Base-by-base conservation (phyloP, 92 coral and sea anemone genomes). In the Galaxea fascicularis region DNA sequence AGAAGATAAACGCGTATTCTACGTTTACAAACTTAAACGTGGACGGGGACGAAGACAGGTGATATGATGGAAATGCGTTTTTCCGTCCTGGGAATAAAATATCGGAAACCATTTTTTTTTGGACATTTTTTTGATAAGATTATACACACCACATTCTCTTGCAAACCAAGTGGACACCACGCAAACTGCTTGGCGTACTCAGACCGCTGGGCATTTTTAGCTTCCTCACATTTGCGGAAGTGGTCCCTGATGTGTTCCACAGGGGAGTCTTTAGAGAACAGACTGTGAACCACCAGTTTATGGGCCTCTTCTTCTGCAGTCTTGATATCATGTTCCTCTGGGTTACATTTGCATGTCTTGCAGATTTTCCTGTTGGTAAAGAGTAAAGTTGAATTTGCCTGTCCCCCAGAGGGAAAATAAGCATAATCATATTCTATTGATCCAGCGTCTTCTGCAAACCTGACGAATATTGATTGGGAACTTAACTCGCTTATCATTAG, bases 111-210 rank as follows among this genome's bases (percentile, higher is more conserved):
- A 35, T 35, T 2, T 2, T 2, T 35, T 35, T 35, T 35, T 35
- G 41, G 41, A 35, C 41, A 35, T 35, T 35, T 35, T 45, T 16
- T 9, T 1, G 27, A 11, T n/a, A 7, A 39, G 46, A 25, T 17
- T 20, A 57, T 84, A 90, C 99, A 65, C 76, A 97, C 99, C 72
- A 91, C 89, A 46, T 90, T 93, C 69, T 97, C 96, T 13, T 93
- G 90, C n/a, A 97, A 89, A 16, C 97, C 98, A 4, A 97, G 95
- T n/a, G 99, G 99, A 31, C 90, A 92, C 99, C 99, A 97, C 15
- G 98, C 71, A 83, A 89, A 97, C 86, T 95, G 94, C 91, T 83
- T 92, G 46, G 91, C 94, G 85, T 83, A 94, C 76, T 92, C 95
- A 1, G 95, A 86, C 71, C 87, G 84, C 25, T 91, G 76, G 1